Base-by-base conservation (phyloP, 2,888 invertebrate species). In the Eurytoma californica region DNA sequence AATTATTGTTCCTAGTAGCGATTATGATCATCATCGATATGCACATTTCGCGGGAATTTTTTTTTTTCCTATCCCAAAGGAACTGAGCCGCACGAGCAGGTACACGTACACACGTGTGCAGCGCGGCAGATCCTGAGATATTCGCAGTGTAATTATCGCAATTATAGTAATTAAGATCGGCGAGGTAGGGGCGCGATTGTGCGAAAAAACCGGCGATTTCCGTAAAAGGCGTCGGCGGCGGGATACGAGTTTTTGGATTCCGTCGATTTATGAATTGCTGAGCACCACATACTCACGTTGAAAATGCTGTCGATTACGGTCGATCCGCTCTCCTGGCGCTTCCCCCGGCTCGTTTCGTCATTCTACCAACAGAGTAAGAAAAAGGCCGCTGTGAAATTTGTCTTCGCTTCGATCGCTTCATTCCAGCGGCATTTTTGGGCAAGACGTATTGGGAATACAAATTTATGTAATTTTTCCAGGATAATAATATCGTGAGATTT, bases 251-350 rank as follows among this genome's bases (percentile, higher is more conserved):
- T 69, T 76, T 76, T 20, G 30, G 30, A 30, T 16, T n/a, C 4
- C 7, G 30, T 39, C 24, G 2, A 13, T 60, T 69, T 67, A 60
- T 60, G 28, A 51, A 24, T 65, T 49, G 47, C 14, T 66, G 55
- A 9, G 60, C 24, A 39, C 20, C 58, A 74, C 66, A 63, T 81
- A 84, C 87, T 85, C 80, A 88, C 88, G 73, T 88, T 87, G 65
- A 88, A 87, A 53, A 87, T 85, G 28, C 82, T 83, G 77, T 87
- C 87, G 72, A 87, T 86, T 65, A 86, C 80, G 7, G 80, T 80
- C 4, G 47, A 58, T 28, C 82, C 85, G 74, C 76, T 82, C 28
- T 77, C 79, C 57, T 86, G 86, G 5, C 86, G 84, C 51, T 82
- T 85, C 53, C 80, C 76, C 70, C 86, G 84, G 4, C 55, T 72